phyloP scores from a whole-genome alignment of 2,113 vertebrate species.

The Puffinus mauretanicus region DNA sequence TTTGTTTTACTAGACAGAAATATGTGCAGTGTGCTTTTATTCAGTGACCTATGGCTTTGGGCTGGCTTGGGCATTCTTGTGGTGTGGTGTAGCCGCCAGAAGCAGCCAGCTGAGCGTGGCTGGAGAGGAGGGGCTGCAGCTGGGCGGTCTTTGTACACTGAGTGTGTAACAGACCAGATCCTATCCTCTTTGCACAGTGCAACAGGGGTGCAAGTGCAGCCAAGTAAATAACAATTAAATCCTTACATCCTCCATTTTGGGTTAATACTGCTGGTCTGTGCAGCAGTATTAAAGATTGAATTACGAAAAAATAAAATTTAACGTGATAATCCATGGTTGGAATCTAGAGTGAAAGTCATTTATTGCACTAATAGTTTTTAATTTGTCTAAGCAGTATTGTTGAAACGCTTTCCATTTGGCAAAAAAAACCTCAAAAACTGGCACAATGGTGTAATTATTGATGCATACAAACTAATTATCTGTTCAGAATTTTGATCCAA shows the following conservation, averaged over 20 bases:
- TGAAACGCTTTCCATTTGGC: neutral
- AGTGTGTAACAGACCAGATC: neutral
- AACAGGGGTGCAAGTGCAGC: neutral
- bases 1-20: neutral
- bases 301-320: neutral
- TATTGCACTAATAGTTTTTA: neutral
- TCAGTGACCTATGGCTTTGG: neutral
- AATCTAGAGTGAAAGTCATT: neutral
- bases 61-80: neutral
- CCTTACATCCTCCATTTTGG: neutral
- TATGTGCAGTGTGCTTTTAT: neutral
- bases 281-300: neutral
- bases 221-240: neutral
- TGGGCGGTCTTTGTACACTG: too few species aligned
- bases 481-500: conserved; percentile 34
- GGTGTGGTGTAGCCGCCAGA: neutral
- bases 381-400: neutral
- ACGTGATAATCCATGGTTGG: neutral
- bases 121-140: neutral
- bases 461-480: conserved; percentile 42
- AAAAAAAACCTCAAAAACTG: neutral
- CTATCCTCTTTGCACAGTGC: neutral
- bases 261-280: neutral
- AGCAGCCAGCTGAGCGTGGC: neutral
- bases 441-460: conserved; percentile 44